Percentiles rank a stretch among this genome's conserved stretches.
phyloP scores from a whole-genome alignment of 2,113 vertebrate species.

The Misgurnus anguillicaudatus region DNA sequence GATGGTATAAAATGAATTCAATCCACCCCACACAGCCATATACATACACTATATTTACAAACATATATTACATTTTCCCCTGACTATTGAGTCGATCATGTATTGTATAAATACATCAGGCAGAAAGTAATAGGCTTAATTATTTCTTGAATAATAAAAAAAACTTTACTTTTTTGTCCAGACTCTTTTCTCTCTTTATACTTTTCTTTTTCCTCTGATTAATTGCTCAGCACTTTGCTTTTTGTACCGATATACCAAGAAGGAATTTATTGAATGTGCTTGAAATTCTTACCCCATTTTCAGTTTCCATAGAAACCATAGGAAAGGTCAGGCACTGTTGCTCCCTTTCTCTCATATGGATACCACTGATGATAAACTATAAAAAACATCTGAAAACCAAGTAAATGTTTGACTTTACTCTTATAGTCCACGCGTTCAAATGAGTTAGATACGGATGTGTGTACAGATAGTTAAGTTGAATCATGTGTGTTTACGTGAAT shows the following conservation, averaged over 20 bases:
- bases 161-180: neutral
- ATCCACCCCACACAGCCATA: neutral
- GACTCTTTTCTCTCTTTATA: neutral
- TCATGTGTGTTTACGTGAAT: conserved; percentile 14
- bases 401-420: conserved; percentile 42
- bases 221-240: conserved; percentile 61
- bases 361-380: conserved; percentile 54
- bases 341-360: conserved; percentile 54
- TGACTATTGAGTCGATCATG: conserved; percentile 6
- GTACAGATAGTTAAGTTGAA: neutral
- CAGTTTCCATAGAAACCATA: conserved; percentile 72
- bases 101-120: neutral
- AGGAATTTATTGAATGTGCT: conserved; percentile 61
- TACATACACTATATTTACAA: conserved; percentile 22
- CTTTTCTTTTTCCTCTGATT: conserved; percentile 33
- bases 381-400: conserved; percentile 57
- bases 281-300: conserved; percentile 58
- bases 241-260: conserved; percentile 63
- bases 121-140: conserved; percentile 1
- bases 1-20: conserved; percentile 7
- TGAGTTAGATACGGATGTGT: neutral
- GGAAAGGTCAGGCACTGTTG: conserved; percentile 60
- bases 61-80: neutral
- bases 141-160: too few species aligned
- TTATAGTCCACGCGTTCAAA: conserved; percentile 30